Evolutionary conservation across 2,888 invertebrate genomes (phyloP), one percentile per base, ranked within the genome.

Genomic region (Aricia artaxerxes): DNA sequence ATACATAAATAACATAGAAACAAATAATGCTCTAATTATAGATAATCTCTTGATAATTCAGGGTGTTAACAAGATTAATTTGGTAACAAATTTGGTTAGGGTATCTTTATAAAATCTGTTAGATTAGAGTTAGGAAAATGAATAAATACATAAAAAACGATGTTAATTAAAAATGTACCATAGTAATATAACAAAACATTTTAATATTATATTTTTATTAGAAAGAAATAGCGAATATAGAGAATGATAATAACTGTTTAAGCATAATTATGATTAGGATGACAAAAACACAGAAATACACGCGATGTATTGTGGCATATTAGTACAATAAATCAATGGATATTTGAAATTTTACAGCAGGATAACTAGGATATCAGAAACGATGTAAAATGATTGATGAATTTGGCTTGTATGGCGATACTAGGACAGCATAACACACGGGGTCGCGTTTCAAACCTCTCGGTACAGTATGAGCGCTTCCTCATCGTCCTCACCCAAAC

Each of bases 401-500:
- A 77, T 40, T 24, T 40, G 49, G 53, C 49, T 31, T 78, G 72
- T 31, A 49, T 53, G 57, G 60, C 40, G 11, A 16, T 57, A 76
- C 38, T 76, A 76, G 53, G 61, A 73, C 4, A 76, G 69, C 78
- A 81, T 73, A 78, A 49, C 78, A 78, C 73, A 81, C 79, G 73
- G 73, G 78, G 81, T 80, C 75, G 53, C 64, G 79, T 86, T 83
- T 83, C 94, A 92, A 94, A 94, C 94, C 94, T 95, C 94, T 90
- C 87, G 90, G 85, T 89, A 87, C 85, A 95, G 93, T 81, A 76
- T 76, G 76, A 95, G 93, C 88, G 94, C 94, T 85, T 91, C 91
- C 84, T 94, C 94, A 94, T 95, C 95, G 91, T 94, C 94, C 91
- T 94, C 94, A 92, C 91, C 91, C 93, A 94, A 94, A 92, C 94